These are phyloP conservation scores for Ceuthmochares aereus DNA, from an alignment of 2,113 vertebrate species.

Conservation along the genomic window DNA sequence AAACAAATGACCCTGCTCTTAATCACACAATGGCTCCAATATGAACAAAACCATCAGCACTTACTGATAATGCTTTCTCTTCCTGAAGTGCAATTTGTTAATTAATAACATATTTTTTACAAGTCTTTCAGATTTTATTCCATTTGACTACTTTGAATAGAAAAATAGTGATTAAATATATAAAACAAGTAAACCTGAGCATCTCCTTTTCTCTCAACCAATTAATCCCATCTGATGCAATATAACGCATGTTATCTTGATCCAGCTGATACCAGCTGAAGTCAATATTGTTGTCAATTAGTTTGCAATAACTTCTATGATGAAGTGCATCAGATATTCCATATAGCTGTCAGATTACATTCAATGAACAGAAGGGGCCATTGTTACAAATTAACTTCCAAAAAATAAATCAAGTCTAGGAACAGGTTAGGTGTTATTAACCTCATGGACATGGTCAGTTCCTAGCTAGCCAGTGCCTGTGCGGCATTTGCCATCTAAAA, in stretches of 20 bases:
- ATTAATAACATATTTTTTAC: background rate
- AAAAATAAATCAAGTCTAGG: constrained; percentile 8
- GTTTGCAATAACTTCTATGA: background rate
- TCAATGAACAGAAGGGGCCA: background rate
- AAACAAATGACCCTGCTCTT: background rate
- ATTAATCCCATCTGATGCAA: constrained; percentile 5
- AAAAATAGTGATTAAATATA: background rate
- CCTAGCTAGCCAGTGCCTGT: constrained; percentile 11
- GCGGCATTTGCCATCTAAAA: background rate
- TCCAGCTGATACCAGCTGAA: background rate
- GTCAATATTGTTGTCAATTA: background rate
- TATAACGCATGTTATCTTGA: background rate
- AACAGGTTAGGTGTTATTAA: constrained; percentile 24
- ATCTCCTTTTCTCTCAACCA: background rate
- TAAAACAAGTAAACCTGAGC: background rate
- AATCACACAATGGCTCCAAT: background rate
- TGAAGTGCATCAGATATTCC: background rate
- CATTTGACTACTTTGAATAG: background rate
- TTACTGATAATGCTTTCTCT: background rate
- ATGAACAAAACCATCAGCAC: background rate
- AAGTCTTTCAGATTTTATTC: background rate
- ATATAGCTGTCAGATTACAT: background rate
- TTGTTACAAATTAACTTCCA: background rate
- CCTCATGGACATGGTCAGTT: background rate
- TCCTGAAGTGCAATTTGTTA: background rate